These are phyloP conservation scores for Coendou prehensilis DNA, from an alignment of 2,797 vertebrate species.

Conservation along the genomic window DNA sequence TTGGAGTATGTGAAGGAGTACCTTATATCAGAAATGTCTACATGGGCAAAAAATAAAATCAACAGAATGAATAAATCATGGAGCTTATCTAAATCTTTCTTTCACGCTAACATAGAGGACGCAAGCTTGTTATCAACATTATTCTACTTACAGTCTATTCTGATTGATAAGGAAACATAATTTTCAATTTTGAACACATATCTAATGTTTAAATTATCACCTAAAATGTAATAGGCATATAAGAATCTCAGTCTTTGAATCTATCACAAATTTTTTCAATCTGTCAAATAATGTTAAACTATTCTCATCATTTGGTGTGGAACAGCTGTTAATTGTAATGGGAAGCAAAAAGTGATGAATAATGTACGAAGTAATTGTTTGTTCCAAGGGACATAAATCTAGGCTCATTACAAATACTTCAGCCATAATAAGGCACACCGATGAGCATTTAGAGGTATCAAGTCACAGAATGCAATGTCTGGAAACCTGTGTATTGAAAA, in stretches of 20 bases:
- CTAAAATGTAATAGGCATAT: neutral
- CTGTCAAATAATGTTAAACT: constrained; percentile 47
- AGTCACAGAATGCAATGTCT: constrained; percentile 48
- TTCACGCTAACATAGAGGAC: neutral
- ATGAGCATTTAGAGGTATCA: constrained; percentile 28
- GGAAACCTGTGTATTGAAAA: constrained; percentile 56
- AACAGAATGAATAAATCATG: neutral
- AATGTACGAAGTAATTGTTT: constrained; percentile 66
- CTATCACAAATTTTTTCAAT: constrained; percentile 35
- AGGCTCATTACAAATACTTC: constrained; percentile 64
- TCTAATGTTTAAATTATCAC: constrained; percentile 33
- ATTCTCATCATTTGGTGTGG: neutral
- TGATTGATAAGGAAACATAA: neutral
- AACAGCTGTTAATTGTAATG: constrained; percentile 70
- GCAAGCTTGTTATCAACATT: neutral
- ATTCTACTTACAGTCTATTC: neutral
- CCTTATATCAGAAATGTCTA: neutral
- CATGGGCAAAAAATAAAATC: constrained; percentile 48
- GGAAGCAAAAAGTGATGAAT: constrained; percentile 38
- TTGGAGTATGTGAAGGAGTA: neutral
- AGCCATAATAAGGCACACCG: constrained; percentile 41
- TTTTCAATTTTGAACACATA: neutral
- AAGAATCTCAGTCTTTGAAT: constrained; percentile 19
- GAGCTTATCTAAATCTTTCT: neutral
- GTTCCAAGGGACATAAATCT: constrained; percentile 58